Percentiles rank a stretch among this genome's conserved stretches.
phyloP scores from a whole-genome alignment of 2,888 invertebrate species.

The Pyrgus malvae region DNA sequence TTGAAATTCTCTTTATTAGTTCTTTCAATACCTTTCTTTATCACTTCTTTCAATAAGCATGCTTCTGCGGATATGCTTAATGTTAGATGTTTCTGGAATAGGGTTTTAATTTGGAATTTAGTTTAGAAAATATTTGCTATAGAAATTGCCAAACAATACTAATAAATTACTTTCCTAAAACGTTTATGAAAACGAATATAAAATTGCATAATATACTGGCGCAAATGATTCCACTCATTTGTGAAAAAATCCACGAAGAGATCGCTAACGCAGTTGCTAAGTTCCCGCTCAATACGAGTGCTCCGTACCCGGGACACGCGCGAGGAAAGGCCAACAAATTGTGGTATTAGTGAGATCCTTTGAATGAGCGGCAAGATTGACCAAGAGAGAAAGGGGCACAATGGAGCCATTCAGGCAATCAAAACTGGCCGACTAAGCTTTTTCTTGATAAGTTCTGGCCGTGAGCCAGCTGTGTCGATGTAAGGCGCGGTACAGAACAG shows the following conservation, averaged over 20 bases:
- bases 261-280: background rate
- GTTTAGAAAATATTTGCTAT: too few relatives aligned
- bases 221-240: too few relatives aligned
- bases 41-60: too few relatives aligned
- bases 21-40: background rate
- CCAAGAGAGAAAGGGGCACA: conserved; percentile 41
- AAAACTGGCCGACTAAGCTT: conserved; percentile 50
- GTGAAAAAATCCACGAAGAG: background rate
- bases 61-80: too few relatives aligned
- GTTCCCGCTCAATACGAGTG: background rate
- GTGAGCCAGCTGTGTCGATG: conserved; percentile 45
- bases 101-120: too few relatives aligned
- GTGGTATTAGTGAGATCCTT: conserved; percentile 4
- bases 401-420: conserved; percentile 55
- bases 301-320: conserved; percentile 3
- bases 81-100: too few relatives aligned
- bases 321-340: conserved; percentile 6
- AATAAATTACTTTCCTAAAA: too few relatives aligned
- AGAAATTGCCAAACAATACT: too few relatives aligned
- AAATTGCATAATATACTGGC: background rate
- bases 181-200: too few relatives aligned
- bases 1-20: background rate
- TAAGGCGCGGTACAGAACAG: conserved; percentile 30
- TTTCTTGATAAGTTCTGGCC: conserved; percentile 52
- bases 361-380: conserved; percentile 30